These are phyloP conservation scores for Halictus quadricinctus DNA, from an alignment of 2,888 invertebrate species.

Conservation along the genomic window DNA sequence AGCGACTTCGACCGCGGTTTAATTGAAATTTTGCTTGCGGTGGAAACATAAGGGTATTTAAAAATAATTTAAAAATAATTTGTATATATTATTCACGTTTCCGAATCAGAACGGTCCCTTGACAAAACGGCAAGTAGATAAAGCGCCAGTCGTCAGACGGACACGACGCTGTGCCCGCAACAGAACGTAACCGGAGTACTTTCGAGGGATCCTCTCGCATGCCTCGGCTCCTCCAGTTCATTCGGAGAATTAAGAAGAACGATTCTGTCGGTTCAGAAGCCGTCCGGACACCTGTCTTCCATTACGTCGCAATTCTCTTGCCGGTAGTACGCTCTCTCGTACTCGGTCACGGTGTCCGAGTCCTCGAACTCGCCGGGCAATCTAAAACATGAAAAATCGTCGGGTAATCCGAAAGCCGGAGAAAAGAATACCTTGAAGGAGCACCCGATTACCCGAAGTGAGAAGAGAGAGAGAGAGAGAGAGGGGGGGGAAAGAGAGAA, in stretches of 20 bases:
- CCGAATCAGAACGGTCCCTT: neutral
- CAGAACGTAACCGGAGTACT: constrained; percentile 26
- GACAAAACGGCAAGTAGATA: constrained; percentile 11
- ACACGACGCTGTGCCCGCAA: constrained; percentile 16
- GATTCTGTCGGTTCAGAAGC: constrained; percentile 51
- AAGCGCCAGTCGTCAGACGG: neutral
- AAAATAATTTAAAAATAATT: neutral
- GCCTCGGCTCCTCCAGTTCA: neutral
- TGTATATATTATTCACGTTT: neutral
- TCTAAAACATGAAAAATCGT: constrained; percentile 77
- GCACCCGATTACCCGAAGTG: neutral
- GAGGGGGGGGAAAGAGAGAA: neutral
- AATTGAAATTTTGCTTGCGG: neutral
- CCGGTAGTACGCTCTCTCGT: constrained; percentile 83
- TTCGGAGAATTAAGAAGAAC: constrained; percentile 41
- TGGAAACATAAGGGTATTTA: neutral
- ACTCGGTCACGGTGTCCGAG: constrained; percentile 82
- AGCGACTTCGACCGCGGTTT: neutral
- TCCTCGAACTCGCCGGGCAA: constrained; percentile 83
- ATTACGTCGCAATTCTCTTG: constrained; percentile 81
- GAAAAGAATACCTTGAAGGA: neutral
- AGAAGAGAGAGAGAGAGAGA: neutral
- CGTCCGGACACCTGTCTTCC: constrained; percentile 82
- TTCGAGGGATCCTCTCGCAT: constrained; percentile 13
- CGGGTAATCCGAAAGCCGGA: constrained; percentile 12